Percentiles rank a stretch among this genome's conserved stretches.
Conservation (phyloP, 2,797 vertebrate genomes). For the Lindbergichthys nudifrons region DNA sequence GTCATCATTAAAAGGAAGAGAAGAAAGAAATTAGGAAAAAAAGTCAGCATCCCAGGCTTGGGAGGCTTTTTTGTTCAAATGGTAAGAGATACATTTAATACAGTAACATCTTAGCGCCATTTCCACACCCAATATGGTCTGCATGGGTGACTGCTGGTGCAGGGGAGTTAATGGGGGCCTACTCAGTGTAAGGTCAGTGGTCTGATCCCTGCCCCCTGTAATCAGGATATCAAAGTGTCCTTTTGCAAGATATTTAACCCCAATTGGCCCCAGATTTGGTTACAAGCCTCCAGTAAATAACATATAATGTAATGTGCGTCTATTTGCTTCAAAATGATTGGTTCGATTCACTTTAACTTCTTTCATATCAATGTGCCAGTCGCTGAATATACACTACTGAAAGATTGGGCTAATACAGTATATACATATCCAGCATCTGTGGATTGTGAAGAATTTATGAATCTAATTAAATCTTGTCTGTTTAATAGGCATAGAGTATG, state of each 20-base stretch:
- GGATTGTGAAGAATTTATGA: constrained; percentile 82
- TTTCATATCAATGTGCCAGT: constrained; percentile 31
- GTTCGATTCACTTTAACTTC: constrained; percentile 8
- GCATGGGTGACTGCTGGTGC: too few species aligned
- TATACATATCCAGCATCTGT: constrained; percentile 74
- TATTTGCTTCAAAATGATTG: background rate
- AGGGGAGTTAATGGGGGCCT: too few species aligned
- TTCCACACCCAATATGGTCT: background rate
- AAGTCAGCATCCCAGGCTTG: background rate
- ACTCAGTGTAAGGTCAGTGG: too few species aligned
- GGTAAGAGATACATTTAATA: background rate
- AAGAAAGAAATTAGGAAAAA: constrained; percentile 7
- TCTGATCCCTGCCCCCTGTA: too few species aligned
- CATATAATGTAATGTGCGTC: background rate
- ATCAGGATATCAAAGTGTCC: too few species aligned
- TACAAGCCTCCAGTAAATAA: too few species aligned
- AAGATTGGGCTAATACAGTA: constrained; percentile 69
- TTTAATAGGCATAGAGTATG: constrained; percentile 77
- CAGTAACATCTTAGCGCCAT: background rate
- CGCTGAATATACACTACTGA: constrained; percentile 54
- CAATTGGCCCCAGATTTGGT: too few species aligned
- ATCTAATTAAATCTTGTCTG: constrained; percentile 82
- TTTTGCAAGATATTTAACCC: too few species aligned
- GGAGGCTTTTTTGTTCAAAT: constrained; percentile 12
- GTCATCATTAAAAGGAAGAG: constrained; percentile 24